A percentile compares a stretch with the other conserved stretches of the same genome.
These are phyloP conservation scores for Tragulus kanchil DNA, from an alignment of 2,113 vertebrate genomes.

Conservation along the genomic window DNA sequence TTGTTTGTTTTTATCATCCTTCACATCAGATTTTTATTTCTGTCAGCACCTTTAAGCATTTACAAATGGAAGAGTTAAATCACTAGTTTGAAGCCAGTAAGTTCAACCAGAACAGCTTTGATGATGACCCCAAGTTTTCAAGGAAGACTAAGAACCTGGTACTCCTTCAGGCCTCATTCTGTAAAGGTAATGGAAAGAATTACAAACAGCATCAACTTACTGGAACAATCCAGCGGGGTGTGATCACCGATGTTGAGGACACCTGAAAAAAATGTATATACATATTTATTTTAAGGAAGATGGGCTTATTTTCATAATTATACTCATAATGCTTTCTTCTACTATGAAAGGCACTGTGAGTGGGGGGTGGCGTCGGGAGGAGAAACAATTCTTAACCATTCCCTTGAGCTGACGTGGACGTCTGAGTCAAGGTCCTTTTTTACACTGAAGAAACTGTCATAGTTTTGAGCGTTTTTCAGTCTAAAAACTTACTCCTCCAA, in stretches of 20 bases:
- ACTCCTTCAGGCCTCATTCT: background rate
- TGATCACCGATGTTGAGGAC: slow-evolving; percentile 89
- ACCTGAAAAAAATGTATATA: slow-evolving; percentile 83
- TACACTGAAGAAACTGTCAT: background rate
- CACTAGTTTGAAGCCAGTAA: slow-evolving; percentile 22
- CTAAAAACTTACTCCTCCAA: background rate
- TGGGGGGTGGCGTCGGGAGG: too few relatives aligned
- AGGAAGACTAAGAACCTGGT: slow-evolving; percentile 14
- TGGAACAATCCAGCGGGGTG: slow-evolving; percentile 96
- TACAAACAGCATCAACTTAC: slow-evolving; percentile 81
- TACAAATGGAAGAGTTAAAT: slow-evolving; percentile 48
- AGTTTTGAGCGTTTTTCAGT: background rate
- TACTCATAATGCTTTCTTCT: background rate
- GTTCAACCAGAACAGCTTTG: background rate
- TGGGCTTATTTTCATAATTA: slow-evolving; percentile 27
- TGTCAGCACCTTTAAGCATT: slow-evolving; percentile 3
- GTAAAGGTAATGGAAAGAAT: background rate
- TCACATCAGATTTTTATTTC: slow-evolving; percentile 23
- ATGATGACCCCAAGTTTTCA: background rate
- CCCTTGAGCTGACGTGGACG: background rate
- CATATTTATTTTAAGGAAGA: slow-evolving; percentile 50
- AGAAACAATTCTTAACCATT: background rate
- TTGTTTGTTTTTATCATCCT: background rate
- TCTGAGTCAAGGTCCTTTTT: background rate
- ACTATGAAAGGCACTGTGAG: background rate